Evolutionary conservation across 2,797 vertebrate species (phyloP).

Genomic region (Anguilla anguilla): DNA sequence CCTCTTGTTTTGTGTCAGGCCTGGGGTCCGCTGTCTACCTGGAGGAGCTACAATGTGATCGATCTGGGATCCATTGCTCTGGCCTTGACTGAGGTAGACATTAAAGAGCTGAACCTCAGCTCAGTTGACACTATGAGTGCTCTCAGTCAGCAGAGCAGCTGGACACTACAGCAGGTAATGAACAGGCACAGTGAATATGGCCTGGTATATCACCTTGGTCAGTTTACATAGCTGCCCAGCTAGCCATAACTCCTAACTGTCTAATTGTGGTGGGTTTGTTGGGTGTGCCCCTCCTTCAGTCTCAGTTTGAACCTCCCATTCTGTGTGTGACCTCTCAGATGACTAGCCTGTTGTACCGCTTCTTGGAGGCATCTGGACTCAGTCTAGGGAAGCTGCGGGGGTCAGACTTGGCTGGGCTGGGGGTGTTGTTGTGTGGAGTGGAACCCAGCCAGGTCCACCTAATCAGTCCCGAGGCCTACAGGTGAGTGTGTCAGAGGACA

Average conservation of each 20-base stretch:
- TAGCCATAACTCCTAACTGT: neutral
- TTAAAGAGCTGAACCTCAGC: conserved; percentile 66
- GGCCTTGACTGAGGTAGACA: conserved; percentile 66
- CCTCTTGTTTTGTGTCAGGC: conserved; percentile 51
- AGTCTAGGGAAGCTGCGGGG: conserved; percentile 67
- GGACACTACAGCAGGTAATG: conserved; percentile 70
- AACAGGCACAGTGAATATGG: neutral
- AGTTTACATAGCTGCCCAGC: conserved; percentile 1
- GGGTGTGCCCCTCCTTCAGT: conserved; percentile 19
- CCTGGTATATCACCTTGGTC: neutral
- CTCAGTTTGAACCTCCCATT: neutral
- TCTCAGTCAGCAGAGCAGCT: conserved; percentile 65
- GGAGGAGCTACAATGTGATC: conserved; percentile 68
- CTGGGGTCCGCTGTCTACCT: conserved; percentile 64
- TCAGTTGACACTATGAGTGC: conserved; percentile 67
- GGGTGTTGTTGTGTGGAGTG: conserved; percentile 67
- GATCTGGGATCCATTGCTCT: conserved; percentile 70
- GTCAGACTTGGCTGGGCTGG: conserved; percentile 75
- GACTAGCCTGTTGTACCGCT: conserved; percentile 59
- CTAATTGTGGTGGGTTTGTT: conserved; percentile 20
- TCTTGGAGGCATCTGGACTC: conserved; percentile 71
- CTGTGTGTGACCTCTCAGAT: conserved; percentile 30
- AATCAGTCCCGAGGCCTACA: conserved; percentile 71
- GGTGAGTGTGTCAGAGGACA: conserved; percentile 55
- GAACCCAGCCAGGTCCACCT: conserved; percentile 63